These are phyloP conservation scores for Enteromius anoplus DNA, from an alignment of 2,797 vertebrate genomes.

Conservation along the genomic window DNA sequence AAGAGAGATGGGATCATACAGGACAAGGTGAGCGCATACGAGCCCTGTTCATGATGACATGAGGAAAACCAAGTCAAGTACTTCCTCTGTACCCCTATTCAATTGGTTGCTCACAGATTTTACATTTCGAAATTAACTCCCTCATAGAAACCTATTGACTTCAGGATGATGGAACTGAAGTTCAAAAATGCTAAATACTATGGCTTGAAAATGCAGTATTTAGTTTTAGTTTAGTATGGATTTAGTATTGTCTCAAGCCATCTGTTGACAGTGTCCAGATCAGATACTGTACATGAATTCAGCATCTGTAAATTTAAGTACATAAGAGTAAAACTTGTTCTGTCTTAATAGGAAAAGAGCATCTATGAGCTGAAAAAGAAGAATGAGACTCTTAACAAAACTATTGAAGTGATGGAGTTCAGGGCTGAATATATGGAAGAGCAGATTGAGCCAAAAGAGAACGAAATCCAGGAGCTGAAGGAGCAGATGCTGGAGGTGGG, in stretches of 20 bases:
- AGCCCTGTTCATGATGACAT: background rate
- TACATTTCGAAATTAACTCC: background rate
- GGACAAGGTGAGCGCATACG: constrained; percentile 81
- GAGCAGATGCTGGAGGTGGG: constrained; percentile 84
- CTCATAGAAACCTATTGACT: background rate
- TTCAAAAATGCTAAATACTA: background rate
- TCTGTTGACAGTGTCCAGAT: background rate
- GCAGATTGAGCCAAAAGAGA: constrained; percentile 84
- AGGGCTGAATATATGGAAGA: constrained; percentile 86
- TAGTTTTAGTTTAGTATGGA: background rate
- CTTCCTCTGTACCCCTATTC: background rate
- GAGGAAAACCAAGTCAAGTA: background rate
- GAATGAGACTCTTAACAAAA: constrained; percentile 86
- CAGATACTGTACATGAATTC: background rate
- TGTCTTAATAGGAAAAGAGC: constrained; percentile 77
- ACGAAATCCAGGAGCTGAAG: constrained; percentile 81
- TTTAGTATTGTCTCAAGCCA: background rate
- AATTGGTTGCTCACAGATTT: background rate
- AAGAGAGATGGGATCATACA: constrained; percentile 84
- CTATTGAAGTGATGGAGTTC: constrained; percentile 85
- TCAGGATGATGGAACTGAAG: background rate
- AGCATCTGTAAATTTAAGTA: background rate
- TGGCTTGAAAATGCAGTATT: background rate
- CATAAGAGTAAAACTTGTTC: background rate
- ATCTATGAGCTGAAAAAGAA: constrained; percentile 85